Evolutionary conservation across 2,888 invertebrate species (phyloP), one percentile per base, ranked within the genome.

Genomic region (Physocephala rufipes): DNA sequence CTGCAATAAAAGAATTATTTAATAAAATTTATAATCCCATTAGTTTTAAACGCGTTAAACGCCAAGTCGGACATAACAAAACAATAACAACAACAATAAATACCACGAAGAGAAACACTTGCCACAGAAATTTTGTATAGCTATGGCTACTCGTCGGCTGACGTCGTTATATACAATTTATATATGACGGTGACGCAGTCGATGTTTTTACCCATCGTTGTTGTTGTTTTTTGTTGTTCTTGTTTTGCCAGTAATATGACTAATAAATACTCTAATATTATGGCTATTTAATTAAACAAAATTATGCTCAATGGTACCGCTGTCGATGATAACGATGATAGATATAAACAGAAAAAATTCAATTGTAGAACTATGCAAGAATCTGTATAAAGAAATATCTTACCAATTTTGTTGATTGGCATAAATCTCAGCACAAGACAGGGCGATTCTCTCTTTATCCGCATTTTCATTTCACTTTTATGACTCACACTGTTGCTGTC

Each of bases 371-470:
- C 62, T n/a, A 55, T 26, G 58, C 55, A 55, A 43, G 19, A 12
- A 7, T n/a, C 21, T 24, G 24, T 30, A 87, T 72, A 75, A 70
- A 76, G 68, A 61, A 75, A 74, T 71, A 67, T 43, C 78, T 73
- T 77, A 79, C 79, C 78, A 76, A 77, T 77, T 79, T 78, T 78
- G 76, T 77, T 78, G 76, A 82, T 82, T 82, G 90, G 90, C 82
- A 89, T 88, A 79, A 90, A 89, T 81, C 89, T 87, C 71, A 91
- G 86, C 77, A 90, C 89, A 78, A 91, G 87, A 84, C 90, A 90
- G 78, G 90, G 89, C 77, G 89, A 89, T 83, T 89, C 89, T 85
- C 90, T 88, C 87, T 90, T 91, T 82, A 90, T 88, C 87, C 90
- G 89, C 90, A 90, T 90, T 82, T 86, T 87, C 82, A 84, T 86